Percentiles rank a stretch among this genome's conserved stretches.
phyloP scores from a whole-genome alignment of 2,888 invertebrate species.

The Metacarcinus magister region DNA sequence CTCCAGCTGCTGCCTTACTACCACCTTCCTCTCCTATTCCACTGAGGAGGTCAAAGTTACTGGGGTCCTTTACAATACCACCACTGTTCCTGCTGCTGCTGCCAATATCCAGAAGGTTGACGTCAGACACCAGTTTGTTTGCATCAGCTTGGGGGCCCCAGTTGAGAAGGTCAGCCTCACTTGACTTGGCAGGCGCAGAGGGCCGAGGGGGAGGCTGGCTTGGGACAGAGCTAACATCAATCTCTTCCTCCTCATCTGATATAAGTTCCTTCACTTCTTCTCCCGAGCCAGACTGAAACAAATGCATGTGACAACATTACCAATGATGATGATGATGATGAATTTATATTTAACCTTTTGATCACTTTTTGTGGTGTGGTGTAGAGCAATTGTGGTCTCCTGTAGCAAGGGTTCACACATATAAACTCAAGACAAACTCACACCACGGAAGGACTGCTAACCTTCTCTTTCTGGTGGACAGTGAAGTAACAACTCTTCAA shows the following conservation, averaged over 20 bases:
- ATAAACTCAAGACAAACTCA: background rate
- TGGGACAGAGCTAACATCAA: background rate
- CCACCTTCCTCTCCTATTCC: slow-evolving; percentile 72
- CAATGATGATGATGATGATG: no score
- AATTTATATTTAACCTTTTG: no score
- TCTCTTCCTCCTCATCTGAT: slow-evolving; percentile 77
- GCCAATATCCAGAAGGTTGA: slow-evolving; percentile 86
- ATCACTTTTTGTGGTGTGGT: no score
- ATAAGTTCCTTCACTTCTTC: slow-evolving; percentile 76
- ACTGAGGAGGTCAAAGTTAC: slow-evolving; percentile 82
- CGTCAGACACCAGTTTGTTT: slow-evolving; percentile 85
- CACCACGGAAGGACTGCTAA: background rate
- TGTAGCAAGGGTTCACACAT: background rate
- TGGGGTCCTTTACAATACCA: slow-evolving; percentile 78
- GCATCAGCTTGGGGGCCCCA: background rate
- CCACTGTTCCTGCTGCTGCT: slow-evolving; percentile 83
- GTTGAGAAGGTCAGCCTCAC: slow-evolving; percentile 87
- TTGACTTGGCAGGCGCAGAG: background rate
- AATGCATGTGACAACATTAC: background rate
- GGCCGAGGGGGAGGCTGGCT: slow-evolving; percentile 38
- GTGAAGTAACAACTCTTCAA: no score
- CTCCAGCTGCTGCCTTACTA: slow-evolving; percentile 31
- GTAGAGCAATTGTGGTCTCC: background rate
- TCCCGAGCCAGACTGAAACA: background rate
- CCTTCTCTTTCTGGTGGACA: no score